Conservation (phyloP, 2,888 invertebrate species). For the Cheilosia pagana region DNA sequence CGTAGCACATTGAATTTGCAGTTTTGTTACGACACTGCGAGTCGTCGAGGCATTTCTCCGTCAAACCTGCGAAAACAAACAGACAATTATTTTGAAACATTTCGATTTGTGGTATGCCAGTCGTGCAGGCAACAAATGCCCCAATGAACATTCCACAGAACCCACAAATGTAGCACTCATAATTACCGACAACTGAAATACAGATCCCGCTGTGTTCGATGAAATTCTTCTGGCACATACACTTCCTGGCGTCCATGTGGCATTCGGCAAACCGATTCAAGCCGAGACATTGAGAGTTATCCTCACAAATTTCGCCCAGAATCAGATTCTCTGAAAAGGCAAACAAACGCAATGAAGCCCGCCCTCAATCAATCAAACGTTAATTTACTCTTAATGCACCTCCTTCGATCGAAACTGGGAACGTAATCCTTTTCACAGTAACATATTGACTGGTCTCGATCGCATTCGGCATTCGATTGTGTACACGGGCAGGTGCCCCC, state of each 20-base stretch:
- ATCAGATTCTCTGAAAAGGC: conserved; percentile 76
- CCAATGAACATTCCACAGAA: conserved; percentile 2
- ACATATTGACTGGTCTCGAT: conserved; percentile 77
- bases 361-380: conserved; percentile 9
- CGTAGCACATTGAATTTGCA: conserved; percentile 62
- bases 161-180: neutral
- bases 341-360: conserved; percentile 51
- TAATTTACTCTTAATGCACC: conserved; percentile 79
- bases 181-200: conserved; percentile 78
- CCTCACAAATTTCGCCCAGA: conserved; percentile 78
- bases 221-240: conserved; percentile 78
- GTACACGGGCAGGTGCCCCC: conserved; percentile 80
- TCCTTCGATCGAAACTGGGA: conserved; percentile 79
- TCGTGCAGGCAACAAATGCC: neutral
- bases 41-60: conserved; percentile 48
- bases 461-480: conserved; percentile 78
- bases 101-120: neutral
- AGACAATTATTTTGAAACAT: neutral
- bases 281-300: conserved; percentile 78
- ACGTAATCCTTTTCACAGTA: conserved; percentile 77
- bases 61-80: conserved; percentile 35
- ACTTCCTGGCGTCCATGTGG: conserved; percentile 70
- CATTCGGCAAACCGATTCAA: conserved; percentile 78
- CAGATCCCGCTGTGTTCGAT: conserved; percentile 77
- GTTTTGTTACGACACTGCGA: conserved; percentile 77